phyloP scores from a whole-genome alignment of 2,113 vertebrate species.

The Odontophorus gujanensis region DNA sequence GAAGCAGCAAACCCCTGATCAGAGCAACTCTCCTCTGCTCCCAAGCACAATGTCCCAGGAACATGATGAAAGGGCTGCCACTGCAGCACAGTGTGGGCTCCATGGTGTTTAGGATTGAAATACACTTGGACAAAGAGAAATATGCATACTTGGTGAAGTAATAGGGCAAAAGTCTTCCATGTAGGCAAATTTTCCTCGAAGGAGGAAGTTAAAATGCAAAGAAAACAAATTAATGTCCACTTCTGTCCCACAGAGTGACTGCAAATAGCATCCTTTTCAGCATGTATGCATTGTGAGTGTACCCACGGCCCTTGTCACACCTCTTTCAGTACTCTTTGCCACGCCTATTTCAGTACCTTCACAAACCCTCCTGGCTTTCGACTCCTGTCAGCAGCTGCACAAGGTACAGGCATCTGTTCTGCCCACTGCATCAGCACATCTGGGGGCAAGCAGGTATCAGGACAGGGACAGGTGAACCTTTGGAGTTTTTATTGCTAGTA shows the following conservation, averaged over 20 bases:
- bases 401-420: not conserved
- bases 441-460: not conserved
- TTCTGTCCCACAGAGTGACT: not conserved
- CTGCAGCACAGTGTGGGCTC: not conserved
- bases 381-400: not conserved
- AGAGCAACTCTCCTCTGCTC: not conserved
- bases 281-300: not conserved
- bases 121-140: not conserved
- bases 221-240: not conserved
- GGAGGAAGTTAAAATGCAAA: slow-evolving; percentile 23
- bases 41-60: not conserved
- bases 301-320: not conserved
- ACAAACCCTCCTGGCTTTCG: not conserved
- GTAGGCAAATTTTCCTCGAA: slow-evolving; percentile 29
- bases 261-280: not conserved
- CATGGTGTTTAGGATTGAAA: not conserved
- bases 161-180: slow-evolving; percentile 23
- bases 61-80: not conserved
- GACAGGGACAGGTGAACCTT: not conserved
- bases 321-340: not conserved
- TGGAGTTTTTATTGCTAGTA: not conserved
- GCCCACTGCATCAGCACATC: not conserved
- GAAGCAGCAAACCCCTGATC: slow-evolving; percentile 17
- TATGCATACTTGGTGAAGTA: not conserved
- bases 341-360: not conserved